Percentiles rank a stretch among this genome's conserved stretches.
Conservation (phyloP, 2,888 invertebrate genomes). For the Chrysolina haemoptera region DNA sequence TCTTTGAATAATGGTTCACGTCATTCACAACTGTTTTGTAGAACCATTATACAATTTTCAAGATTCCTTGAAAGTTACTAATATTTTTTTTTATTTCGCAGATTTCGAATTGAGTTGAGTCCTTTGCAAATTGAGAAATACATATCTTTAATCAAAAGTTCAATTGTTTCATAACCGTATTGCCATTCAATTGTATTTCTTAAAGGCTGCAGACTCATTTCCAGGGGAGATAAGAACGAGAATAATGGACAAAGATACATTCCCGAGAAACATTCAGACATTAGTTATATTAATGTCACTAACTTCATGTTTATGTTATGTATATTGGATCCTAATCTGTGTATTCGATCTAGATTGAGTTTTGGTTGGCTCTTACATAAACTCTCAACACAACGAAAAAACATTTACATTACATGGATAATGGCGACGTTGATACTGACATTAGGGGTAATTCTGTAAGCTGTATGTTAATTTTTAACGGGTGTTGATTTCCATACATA, state of each 20-base stretch:
- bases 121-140: no score
- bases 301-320: slow-evolving; percentile 17
- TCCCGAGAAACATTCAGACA: slow-evolving; percentile 15
- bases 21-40: no score
- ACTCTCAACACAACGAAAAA: background rate
- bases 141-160: background rate
- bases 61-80: no score
- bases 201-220: background rate
- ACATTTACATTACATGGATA: background rate
- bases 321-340: slow-evolving; percentile 19
- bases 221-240: slow-evolving; percentile 2
- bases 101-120: no score
- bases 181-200: background rate
- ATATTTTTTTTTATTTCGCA: no score
- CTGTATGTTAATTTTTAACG: no score
- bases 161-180: background rate
- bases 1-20: no score
- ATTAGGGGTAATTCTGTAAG: no score
- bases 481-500: no score
- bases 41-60: no score
- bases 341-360: slow-evolving; percentile 16
- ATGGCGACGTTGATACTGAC: background rate
- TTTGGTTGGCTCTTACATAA: slow-evolving; percentile 8
- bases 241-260: slow-evolving; percentile 17
- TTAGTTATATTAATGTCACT: slow-evolving; percentile 14